Conservation (phyloP, 35 echinoderm and acorn worm genomes). For the Hemicentrotus pulcherrimus region DNA sequence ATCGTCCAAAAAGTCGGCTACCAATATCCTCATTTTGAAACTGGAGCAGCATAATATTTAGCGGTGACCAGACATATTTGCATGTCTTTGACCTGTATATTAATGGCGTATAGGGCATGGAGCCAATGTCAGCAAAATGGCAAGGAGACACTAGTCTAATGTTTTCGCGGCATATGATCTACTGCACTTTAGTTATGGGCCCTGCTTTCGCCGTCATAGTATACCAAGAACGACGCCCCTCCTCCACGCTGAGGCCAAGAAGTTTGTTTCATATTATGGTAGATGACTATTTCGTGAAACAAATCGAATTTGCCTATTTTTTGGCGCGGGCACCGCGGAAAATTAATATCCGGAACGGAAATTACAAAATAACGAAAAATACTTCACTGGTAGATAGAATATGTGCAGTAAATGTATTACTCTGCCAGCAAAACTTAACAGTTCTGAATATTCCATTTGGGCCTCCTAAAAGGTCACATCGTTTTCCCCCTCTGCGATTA, state of each 20-base stretch:
- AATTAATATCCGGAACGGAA: constrained; percentile 11
- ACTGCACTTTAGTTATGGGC: too few relatives aligned
- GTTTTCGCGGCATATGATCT: too few relatives aligned
- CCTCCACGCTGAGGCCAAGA: not conserved
- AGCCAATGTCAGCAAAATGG: too few relatives aligned
- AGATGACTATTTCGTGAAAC: not conserved
- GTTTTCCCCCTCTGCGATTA: not conserved
- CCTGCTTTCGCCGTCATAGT: too few relatives aligned
- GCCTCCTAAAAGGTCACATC: not conserved
- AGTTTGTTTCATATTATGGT: not conserved
- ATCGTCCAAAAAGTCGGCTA: not conserved
- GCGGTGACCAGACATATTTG: not conserved
- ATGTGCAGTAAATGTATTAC: not conserved
- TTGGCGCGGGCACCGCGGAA: not conserved
- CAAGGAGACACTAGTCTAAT: too few relatives aligned
- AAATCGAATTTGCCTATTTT: not conserved
- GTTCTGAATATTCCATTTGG: not conserved
- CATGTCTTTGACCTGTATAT: not conserved
- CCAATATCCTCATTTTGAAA: not conserved
- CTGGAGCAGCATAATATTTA: not conserved
- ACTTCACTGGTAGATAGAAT: not conserved
- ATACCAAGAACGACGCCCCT: too few relatives aligned
- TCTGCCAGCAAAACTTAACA: not conserved
- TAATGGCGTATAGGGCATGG: not conserved
- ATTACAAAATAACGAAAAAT: not conserved